phyloP scores from a whole-genome alignment of 2,888 invertebrate genomes.

The Epinotia nisella region DNA sequence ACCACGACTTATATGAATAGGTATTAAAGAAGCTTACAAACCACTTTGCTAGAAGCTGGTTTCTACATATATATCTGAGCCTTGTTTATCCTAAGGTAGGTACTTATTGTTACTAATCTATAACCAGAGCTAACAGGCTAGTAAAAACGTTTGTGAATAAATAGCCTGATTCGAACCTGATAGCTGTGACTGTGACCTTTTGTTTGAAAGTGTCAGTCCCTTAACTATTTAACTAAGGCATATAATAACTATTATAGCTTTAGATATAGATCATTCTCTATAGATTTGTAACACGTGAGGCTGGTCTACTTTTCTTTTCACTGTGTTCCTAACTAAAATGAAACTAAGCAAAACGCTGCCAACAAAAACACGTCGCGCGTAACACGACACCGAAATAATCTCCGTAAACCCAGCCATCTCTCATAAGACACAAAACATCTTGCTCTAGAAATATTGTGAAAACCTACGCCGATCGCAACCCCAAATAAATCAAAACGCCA shows the following conservation, averaged over 20 bases:
- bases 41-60: too few relatives aligned
- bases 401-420: constrained; percentile 66
- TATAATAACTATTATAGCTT: too few relatives aligned
- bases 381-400: constrained; percentile 67
- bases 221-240: too few relatives aligned
- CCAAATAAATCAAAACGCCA: constrained; percentile 74
- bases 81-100: not conserved
- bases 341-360: constrained; percentile 57
- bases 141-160: not conserved
- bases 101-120: too few relatives aligned
- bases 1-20: too few relatives aligned
- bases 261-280: not conserved
- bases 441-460: constrained; percentile 78
- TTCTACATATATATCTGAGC: not conserved
- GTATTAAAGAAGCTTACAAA: too few relatives aligned
- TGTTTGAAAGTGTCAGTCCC: too few relatives aligned
- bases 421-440: constrained; percentile 81
- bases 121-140: not conserved
- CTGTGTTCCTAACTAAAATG: constrained; percentile 42
- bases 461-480: constrained; percentile 65
- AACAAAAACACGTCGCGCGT: constrained; percentile 74
- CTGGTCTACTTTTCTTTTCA: constrained; percentile 13
- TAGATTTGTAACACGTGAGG: not conserved
- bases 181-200: too few relatives aligned
- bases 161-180: too few relatives aligned